Conservation (phyloP, 2,797 vertebrate species). For the Falco rusticolus region DNA sequence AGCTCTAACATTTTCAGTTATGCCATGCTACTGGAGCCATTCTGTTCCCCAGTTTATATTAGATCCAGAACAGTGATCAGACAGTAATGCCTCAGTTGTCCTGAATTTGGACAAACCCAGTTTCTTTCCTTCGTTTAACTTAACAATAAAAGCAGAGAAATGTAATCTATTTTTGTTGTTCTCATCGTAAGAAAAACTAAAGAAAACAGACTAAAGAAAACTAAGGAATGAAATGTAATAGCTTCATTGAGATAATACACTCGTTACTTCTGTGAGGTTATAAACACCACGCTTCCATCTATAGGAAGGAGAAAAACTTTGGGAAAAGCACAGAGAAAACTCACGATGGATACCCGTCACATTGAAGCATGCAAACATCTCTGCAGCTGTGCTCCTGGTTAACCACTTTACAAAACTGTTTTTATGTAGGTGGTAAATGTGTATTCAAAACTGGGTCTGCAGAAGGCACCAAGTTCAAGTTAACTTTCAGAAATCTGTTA, state of each 20-base stretch:
- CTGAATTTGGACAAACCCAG: background rate
- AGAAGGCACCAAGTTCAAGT: constrained; percentile 72
- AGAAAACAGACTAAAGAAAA: background rate
- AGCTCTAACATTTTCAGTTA: background rate
- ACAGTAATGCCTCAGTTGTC: background rate
- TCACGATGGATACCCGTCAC: constrained; percentile 48
- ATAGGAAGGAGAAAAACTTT: constrained; percentile 10
- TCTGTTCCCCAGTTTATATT: background rate
- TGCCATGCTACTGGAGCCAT: background rate
- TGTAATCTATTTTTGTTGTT: background rate
- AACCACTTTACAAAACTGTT: constrained; percentile 78
- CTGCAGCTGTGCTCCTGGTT: constrained; percentile 78
- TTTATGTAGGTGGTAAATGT: constrained; percentile 72
- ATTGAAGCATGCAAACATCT: constrained; percentile 45
- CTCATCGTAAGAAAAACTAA: background rate
- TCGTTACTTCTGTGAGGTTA: constrained; percentile 1
- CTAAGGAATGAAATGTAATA: background rate
- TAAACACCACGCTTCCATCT: background rate
- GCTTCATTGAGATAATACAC: background rate
- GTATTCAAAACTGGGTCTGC: constrained; percentile 60
- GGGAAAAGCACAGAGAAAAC: constrained; percentile 21
- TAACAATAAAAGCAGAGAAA: background rate
- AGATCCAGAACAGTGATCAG: background rate
- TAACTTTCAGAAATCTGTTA: constrained; percentile 69
- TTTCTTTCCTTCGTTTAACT: background rate